A percentile compares a stretch with the other conserved stretches of the same genome.
Conservation (phyloP, 2,888 invertebrate genomes). For the Rhingia rostrata region DNA sequence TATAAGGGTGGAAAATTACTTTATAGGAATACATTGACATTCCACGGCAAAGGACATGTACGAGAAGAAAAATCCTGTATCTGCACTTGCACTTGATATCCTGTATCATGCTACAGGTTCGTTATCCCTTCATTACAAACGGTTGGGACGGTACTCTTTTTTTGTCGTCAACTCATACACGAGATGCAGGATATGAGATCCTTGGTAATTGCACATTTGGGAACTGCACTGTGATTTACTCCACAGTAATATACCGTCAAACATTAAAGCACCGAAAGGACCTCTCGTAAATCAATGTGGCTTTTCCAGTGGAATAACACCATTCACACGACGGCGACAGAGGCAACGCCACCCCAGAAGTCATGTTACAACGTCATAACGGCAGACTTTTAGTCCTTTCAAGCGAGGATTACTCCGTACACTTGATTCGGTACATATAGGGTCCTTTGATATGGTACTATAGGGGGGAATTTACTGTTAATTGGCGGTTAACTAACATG, state of each 20-base stretch:
- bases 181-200: slow-evolving; percentile 9
- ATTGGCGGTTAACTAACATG: slow-evolving; percentile 74
- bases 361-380: slow-evolving; percentile 70
- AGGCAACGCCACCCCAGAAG: slow-evolving; percentile 28
- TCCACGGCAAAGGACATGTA: slow-evolving; percentile 38
- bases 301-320: slow-evolving; percentile 25
- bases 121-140: slow-evolving; percentile 22
- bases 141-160: too few species aligned
- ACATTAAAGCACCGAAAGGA: slow-evolving; percentile 61
- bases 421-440: slow-evolving; percentile 49
- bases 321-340: slow-evolving; percentile 29
- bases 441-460: slow-evolving; percentile 58
- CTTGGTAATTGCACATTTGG: slow-evolving; percentile 67
- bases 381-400: slow-evolving; percentile 54
- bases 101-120: slow-evolving; percentile 56
- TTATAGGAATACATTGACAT: slow-evolving; percentile 45
- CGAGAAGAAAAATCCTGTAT: not conserved
- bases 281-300: slow-evolving; percentile 64
- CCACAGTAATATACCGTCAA: slow-evolving; percentile 52
- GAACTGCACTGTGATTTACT: slow-evolving; percentile 66
- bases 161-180: not conserved
- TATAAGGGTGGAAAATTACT: slow-evolving; percentile 47
- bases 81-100: slow-evolving; percentile 67
- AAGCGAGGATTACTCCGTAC: slow-evolving; percentile 46
- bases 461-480: slow-evolving; percentile 70